These are phyloP conservation scores for Loripinus fragilis DNA, from an alignment of 2,888 invertebrate genomes.

Conservation along the genomic window DNA sequence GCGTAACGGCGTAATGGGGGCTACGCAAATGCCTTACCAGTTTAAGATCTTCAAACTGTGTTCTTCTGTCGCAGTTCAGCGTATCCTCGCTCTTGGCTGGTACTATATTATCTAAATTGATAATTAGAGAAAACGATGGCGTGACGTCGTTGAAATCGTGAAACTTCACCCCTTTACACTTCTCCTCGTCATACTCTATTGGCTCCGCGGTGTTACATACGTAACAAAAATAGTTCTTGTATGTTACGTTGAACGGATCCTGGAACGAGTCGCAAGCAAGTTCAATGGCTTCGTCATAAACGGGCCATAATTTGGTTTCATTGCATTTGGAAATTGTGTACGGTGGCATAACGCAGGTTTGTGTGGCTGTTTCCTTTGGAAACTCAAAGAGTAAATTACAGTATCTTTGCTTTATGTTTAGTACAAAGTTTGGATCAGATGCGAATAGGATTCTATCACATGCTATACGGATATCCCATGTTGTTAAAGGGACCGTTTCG, in stretches of 20 bases:
- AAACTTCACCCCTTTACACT: background rate
- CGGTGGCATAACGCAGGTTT: background rate
- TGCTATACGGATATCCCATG: background rate
- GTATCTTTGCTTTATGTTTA: background rate
- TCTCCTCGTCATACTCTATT: background rate
- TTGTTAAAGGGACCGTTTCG: background rate
- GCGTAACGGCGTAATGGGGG: too few species aligned
- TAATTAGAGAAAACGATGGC: background rate
- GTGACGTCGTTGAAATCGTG: too few species aligned
- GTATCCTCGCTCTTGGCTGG: background rate
- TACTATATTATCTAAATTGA: background rate
- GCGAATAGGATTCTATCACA: background rate
- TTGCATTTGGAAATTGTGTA: background rate
- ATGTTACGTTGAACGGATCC: background rate
- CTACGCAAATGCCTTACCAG: too few species aligned
- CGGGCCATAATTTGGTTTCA: background rate
- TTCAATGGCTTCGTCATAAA: background rate
- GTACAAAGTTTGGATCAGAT: background rate
- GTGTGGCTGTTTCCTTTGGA: background rate
- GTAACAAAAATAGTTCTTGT: constrained; percentile 1
- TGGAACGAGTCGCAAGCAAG: background rate
- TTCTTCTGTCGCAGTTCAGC: background rate
- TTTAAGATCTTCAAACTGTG: background rate
- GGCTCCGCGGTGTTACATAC: background rate
- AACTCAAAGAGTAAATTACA: background rate